Percentiles rank a stretch among this genome's conserved stretches.
These are phyloP conservation scores for Acanthochromis polyacanthus DNA, from an alignment of 2,113 vertebrate genomes.

Conservation along the genomic window DNA sequence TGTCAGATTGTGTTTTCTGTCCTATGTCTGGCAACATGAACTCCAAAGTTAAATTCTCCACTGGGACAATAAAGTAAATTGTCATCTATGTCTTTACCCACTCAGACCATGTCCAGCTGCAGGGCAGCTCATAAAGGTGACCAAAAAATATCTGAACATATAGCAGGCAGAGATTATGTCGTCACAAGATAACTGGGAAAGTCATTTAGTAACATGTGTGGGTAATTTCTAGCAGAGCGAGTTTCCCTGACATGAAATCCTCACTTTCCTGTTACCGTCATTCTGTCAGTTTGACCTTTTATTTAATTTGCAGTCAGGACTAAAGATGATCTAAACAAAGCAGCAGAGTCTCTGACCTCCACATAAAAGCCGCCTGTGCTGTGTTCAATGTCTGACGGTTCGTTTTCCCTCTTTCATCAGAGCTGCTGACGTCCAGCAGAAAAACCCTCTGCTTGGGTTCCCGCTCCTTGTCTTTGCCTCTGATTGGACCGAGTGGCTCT, in stretches of 20 bases:
- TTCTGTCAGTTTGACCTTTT: constrained; percentile 17
- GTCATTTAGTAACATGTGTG: neutral
- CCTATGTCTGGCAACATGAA: too few species aligned
- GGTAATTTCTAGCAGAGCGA: neutral
- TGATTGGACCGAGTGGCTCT: neutral
- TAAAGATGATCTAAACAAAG: too few species aligned
- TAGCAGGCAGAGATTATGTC: neutral
- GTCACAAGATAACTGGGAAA: neutral
- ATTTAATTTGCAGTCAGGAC: neutral
- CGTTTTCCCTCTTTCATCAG: constrained; percentile 2
- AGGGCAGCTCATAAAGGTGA: neutral
- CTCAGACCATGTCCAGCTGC: neutral
- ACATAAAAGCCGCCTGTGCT: neutral
- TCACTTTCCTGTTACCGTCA: neutral
- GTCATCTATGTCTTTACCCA: neutral
- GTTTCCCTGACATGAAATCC: neutral
- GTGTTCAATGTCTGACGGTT: neutral
- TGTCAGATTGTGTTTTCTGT: too few species aligned
- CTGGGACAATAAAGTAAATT: neutral
- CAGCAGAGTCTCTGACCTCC: too few species aligned
- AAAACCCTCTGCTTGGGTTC: constrained; percentile 14
- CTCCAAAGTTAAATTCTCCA: neutral
- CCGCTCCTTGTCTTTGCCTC: constrained; percentile 9
- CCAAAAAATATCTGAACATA: neutral
- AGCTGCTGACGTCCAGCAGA: constrained; percentile 22